Evolutionary conservation across 2,113 vertebrate genomes (phyloP).

Genomic region (Plotosus lineatus): DNA sequence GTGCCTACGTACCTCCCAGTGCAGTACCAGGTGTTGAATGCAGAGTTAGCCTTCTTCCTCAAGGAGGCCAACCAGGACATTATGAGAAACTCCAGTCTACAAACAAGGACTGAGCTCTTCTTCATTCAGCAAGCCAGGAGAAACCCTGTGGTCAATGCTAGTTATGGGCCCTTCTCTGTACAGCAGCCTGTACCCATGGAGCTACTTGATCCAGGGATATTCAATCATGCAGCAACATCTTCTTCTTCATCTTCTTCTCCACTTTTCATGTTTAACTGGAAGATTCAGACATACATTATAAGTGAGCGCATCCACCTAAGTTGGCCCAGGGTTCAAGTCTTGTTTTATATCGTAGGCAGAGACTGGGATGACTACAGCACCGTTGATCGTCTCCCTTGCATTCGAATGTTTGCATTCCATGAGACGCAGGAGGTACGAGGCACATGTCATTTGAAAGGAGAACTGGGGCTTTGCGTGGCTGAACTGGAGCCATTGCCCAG

Average conservation of each 20-base stretch:
- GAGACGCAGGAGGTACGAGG: slow-evolving; percentile 88
- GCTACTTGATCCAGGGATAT: slow-evolving; percentile 70
- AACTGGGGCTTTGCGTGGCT: slow-evolving; percentile 85
- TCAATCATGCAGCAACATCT: slow-evolving; percentile 59
- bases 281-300: slow-evolving; percentile 82
- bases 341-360: slow-evolving; percentile 86
- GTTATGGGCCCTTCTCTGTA: slow-evolving; percentile 84
- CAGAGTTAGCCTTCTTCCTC: slow-evolving; percentile 85
- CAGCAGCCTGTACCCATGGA: slow-evolving; percentile 83
- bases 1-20: slow-evolving; percentile 89
- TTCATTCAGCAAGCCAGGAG: slow-evolving; percentile 82
- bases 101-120: slow-evolving; percentile 83
- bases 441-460: slow-evolving; percentile 80
- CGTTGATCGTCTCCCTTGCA: slow-evolving; percentile 81
- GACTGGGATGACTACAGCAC: slow-evolving; percentile 85
- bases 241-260: slow-evolving; percentile 47
- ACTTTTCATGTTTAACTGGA: slow-evolving; percentile 83
- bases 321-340: slow-evolving; percentile 85
- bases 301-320: slow-evolving; percentile 78
- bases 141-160: slow-evolving; percentile 80
- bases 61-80: slow-evolving; percentile 84
- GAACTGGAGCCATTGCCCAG: slow-evolving; percentile 81
- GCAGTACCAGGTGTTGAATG: slow-evolving; percentile 79
- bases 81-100: slow-evolving; percentile 88
- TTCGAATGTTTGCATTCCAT: slow-evolving; percentile 86